phyloP scores from a whole-genome alignment of 2,888 invertebrate species.

The Idaea biselata region DNA sequence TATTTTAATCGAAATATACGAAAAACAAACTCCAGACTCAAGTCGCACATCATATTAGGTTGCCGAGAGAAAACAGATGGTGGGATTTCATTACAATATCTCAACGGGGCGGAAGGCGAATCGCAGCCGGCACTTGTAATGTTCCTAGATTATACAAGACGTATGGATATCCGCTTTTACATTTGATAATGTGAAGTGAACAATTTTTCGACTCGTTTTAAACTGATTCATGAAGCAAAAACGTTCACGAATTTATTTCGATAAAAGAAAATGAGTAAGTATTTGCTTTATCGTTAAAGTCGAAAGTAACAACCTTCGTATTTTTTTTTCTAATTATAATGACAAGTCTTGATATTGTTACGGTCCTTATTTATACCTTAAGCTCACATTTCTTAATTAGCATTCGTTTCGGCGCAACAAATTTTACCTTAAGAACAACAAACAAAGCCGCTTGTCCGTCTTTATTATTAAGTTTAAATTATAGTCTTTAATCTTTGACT shows the following conservation, averaged over 20 bases:
- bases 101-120: conserved; percentile 65
- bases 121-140: conserved; percentile 62
- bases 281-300: background rate
- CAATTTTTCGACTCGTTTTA: conserved; percentile 15
- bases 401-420: conserved; percentile 62
- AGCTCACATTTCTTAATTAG: conserved; percentile 71
- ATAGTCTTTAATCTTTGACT: conserved; percentile 73
- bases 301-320: background rate
- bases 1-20: conserved; percentile 51
- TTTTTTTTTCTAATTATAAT: conserved; percentile 43
- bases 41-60: conserved; percentile 62
- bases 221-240: conserved; percentile 1
- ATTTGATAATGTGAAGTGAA: conserved; percentile 45
- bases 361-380: conserved; percentile 50
- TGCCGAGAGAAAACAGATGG: conserved; percentile 73
- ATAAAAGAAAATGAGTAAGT: background rate
- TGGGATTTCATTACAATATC: conserved; percentile 75
- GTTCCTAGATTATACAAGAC: conserved; percentile 64
- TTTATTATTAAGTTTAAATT: conserved; percentile 76
- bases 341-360: conserved; percentile 45
- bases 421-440: conserved; percentile 64
- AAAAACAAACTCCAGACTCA: conserved; percentile 46
- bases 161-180: conserved; percentile 49
- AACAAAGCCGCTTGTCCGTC: conserved; percentile 72
- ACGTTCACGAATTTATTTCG: background rate